These are phyloP conservation scores for Oophaga pumilio DNA, from an alignment of 2,113 vertebrate species.

Conservation along the genomic window DNA sequence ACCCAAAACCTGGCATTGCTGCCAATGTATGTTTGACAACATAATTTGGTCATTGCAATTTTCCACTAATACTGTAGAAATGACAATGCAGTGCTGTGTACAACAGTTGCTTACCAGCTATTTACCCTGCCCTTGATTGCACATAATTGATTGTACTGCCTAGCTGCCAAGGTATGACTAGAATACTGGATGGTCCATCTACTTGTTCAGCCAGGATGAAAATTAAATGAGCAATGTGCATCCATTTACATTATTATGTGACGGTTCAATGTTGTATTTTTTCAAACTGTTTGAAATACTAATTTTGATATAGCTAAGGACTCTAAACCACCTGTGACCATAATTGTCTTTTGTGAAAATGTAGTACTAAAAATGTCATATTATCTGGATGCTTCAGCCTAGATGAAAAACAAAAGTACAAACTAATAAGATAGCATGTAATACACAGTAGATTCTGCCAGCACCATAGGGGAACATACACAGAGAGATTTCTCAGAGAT, in stretches of 20 bases:
- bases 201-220: neutral
- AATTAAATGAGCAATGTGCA: slow-evolving; percentile 11
- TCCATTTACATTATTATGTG: neutral
- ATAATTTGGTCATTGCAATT: neutral
- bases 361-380: neutral
- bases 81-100: neutral
- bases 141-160: neutral
- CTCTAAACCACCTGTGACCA: neutral
- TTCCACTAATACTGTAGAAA: neutral
- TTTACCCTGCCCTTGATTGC: neutral
- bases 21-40: slow-evolving; percentile 14
- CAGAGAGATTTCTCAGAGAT: neutral
- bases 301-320: neutral
- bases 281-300: neutral
- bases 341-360: neutral
- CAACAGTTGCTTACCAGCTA: slow-evolving; percentile 7
- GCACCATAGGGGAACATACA: too few relatives aligned
- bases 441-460: neutral
- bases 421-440: neutral
- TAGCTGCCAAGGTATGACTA: neutral
- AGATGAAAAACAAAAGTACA: neutral
- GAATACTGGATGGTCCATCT: neutral
- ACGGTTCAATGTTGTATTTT: neutral
- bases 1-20: neutral
- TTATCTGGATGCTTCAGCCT: neutral